A percentile compares a stretch with the other conserved stretches of the same genome.
Conservation (phyloP, 2,888 invertebrate genomes). For the Philereme vetulata region DNA sequence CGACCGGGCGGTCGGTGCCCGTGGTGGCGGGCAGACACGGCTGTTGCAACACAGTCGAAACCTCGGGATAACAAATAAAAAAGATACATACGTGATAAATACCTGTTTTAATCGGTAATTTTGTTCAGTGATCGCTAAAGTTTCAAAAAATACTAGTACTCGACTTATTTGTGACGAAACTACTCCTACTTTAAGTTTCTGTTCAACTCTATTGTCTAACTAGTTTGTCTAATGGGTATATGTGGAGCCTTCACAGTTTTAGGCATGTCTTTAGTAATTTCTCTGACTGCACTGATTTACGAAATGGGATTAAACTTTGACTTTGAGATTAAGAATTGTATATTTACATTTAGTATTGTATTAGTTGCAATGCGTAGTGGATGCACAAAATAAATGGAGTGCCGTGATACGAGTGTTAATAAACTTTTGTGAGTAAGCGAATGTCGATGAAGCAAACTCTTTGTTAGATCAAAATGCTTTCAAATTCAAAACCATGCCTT, state of each 20-base stretch:
- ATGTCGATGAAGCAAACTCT: slow-evolving; percentile 52
- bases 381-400: slow-evolving; percentile 52
- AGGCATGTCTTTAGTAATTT: neutral
- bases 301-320: neutral
- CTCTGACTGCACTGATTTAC: neutral
- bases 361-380: slow-evolving; percentile 49
- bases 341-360: slow-evolving; percentile 33
- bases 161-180: slow-evolving; percentile 7
- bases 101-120: no score
- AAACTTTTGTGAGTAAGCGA: slow-evolving; percentile 46
- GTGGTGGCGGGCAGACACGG: no score
- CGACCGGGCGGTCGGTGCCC: no score
- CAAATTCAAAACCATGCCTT: slow-evolving; percentile 74
- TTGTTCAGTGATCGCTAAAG: no score
- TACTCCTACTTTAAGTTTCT: slow-evolving; percentile 7
- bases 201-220: slow-evolving; percentile 8
- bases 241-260: neutral
- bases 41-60: neutral
- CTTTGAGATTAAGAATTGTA: slow-evolving; percentile 34
- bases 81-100: no score
- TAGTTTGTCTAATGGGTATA: slow-evolving; percentile 13
- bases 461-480: slow-evolving; percentile 70
- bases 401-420: slow-evolving; percentile 57
- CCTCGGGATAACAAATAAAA: no score
- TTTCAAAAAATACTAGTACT: neutral